A percentile compares a stretch with the other conserved stretches of the same genome.
Evolutionary conservation across 1,140 invertebrate species (phyloP).

Genomic region (Brachionus plicatilis): DNA sequence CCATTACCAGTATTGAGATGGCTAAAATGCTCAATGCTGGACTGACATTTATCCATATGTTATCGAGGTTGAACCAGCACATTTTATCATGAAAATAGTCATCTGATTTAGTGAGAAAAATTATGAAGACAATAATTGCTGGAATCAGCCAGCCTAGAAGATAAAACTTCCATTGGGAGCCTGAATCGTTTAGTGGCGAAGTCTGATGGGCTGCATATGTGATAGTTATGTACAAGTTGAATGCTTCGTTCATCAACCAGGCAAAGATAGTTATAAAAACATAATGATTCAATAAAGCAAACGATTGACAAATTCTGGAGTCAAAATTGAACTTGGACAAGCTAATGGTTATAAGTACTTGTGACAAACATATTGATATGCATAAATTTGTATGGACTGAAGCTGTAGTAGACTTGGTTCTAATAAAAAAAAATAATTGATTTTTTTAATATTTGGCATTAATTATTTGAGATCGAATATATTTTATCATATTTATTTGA

Average conservation of each 20-base stretch:
- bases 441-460: neutral
- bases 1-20: constrained; percentile 52
- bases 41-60: constrained; percentile 38
- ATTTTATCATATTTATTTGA: too few relatives aligned
- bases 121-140: constrained; percentile 52
- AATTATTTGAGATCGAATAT: too few relatives aligned
- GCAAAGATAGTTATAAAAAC: constrained; percentile 57
- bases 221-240: constrained; percentile 57
- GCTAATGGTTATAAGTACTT: constrained; percentile 50
- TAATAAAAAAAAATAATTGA: constrained; percentile 42
- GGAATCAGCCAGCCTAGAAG: constrained; percentile 55
- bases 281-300: constrained; percentile 56
- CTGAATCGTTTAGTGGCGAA: constrained; percentile 48
- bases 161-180: constrained; percentile 52
- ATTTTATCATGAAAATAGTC: constrained; percentile 52
- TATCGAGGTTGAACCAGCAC: constrained; percentile 42
- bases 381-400: constrained; percentile 53
- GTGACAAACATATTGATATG: constrained; percentile 48
- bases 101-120: constrained; percentile 50
- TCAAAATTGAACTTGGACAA: neutral
- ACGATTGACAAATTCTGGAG: constrained; percentile 49
- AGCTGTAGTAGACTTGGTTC: constrained; percentile 51
- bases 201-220: constrained; percentile 53
- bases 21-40: neutral
- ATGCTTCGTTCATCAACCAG: constrained; percentile 59